These are phyloP conservation scores for Zeuzera pyrina DNA, from an alignment of 2,888 invertebrate species.

Conservation along the genomic window DNA sequence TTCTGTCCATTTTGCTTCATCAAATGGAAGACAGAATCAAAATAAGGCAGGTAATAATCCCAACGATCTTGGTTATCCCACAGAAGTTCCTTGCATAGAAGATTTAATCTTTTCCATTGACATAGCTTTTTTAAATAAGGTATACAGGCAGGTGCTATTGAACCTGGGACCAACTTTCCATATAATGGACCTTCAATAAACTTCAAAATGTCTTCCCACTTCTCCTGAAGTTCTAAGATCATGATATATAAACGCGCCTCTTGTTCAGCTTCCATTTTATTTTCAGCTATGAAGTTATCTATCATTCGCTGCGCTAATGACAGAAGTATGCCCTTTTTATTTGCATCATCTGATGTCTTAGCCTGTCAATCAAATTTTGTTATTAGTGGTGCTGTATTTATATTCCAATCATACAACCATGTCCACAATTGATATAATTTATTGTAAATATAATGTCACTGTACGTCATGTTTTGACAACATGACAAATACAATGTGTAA, in stretches of 20 bases:
- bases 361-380: conserved; percentile 31
- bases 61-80: conserved; percentile 81
- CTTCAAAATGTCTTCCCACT: conserved; percentile 85
- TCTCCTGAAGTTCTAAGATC: conserved; percentile 82
- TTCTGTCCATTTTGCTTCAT: conserved; percentile 43
- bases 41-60: conserved; percentile 82
- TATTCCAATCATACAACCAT: too few species aligned
- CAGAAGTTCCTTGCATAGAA: conserved; percentile 81
- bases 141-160: conserved; percentile 79
- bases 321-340: conserved; percentile 80
- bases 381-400: too few species aligned
- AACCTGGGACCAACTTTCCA: conserved; percentile 77
- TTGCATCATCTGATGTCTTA: conserved; percentile 58
- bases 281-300: conserved; percentile 87
- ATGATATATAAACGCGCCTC: conserved; percentile 93
- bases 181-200: conserved; percentile 87
- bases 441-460: too few species aligned
- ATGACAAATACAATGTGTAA: too few species aligned
- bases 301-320: conserved; percentile 96
- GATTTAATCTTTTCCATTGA: conserved; percentile 82
- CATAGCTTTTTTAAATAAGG: conserved; percentile 81
- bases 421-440: too few species aligned
- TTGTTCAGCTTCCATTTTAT: conserved; percentile 93
- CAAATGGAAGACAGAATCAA: conserved; percentile 79
- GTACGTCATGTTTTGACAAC: too few species aligned